Evolutionary conservation across 2,888 invertebrate species (phyloP).

Genomic region (Drosophila prolongata): DNA sequence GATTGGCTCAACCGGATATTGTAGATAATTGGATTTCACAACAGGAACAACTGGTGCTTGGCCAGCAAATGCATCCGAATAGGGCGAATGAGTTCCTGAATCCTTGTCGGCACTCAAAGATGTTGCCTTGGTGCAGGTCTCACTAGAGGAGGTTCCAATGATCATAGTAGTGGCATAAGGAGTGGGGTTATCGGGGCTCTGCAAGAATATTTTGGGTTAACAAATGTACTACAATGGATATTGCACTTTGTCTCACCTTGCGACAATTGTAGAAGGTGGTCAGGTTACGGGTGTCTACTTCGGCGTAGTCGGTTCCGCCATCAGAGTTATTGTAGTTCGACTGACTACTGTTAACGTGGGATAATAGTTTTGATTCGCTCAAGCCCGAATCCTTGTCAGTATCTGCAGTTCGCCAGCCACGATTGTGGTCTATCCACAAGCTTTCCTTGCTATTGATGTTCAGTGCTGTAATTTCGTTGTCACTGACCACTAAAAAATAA

Average conservation of each 20-base stretch:
- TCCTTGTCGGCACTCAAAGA: conserved; percentile 84
- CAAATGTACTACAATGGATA: conserved; percentile 2
- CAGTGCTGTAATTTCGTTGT: conserved; percentile 85
- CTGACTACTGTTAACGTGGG: conserved; percentile 85
- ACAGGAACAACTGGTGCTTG: conserved; percentile 47
- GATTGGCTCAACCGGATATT: conserved; percentile 85
- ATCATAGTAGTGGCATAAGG: conserved; percentile 92
- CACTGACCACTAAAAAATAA: conserved; percentile 83
- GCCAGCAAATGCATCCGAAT: conserved; percentile 81
- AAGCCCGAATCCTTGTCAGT: conserved; percentile 87
- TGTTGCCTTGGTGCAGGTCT: conserved; percentile 84
- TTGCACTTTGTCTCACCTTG: conserved; percentile 82
- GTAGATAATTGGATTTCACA: conserved; percentile 81
- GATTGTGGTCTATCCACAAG: conserved; percentile 87
- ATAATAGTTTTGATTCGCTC: conserved; percentile 86
- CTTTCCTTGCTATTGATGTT: conserved; percentile 87
- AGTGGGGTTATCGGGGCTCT: conserved; percentile 88
- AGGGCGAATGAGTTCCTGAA: conserved; percentile 84
- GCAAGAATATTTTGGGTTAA: conserved; percentile 10
- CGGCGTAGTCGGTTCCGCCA: conserved; percentile 88
- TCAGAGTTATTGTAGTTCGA: conserved; percentile 84
- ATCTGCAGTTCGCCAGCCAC: conserved; percentile 88
- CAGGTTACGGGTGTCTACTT: conserved; percentile 88
- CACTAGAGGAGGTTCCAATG: conserved; percentile 84
- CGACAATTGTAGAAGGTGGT: conserved; percentile 90